These are phyloP conservation scores for Sialis fuliginosa DNA, from an alignment of 2,888 invertebrate species.

Conservation along the genomic window DNA sequence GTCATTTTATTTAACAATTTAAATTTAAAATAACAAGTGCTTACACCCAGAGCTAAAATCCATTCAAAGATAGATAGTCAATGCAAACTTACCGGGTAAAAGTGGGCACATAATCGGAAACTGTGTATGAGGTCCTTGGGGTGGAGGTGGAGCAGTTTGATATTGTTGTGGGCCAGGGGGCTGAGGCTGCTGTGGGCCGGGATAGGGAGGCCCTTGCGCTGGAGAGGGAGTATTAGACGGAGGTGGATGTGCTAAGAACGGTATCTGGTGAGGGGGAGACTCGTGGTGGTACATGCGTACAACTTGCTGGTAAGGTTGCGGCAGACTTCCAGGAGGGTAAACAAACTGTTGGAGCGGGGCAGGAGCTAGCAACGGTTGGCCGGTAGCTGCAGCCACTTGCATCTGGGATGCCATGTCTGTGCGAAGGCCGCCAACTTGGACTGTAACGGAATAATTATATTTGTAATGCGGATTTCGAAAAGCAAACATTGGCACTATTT, in stretches of 20 bases:
- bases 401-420: conserved; percentile 51
- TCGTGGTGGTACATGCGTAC: conserved; percentile 53
- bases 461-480: not conserved
- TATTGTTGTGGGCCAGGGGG: conserved; percentile 30
- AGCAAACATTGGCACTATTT: not conserved
- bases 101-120: conserved; percentile 42
- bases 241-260: conserved; percentile 20
- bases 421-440: conserved; percentile 26
- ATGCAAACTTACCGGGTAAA: conserved; percentile 19
- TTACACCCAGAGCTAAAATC: too few relatives aligned
- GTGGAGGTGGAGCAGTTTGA: conserved; percentile 38
- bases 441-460: conserved; percentile 17
- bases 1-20: too few relatives aligned
- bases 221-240: conserved; percentile 31
- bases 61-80: conserved; percentile 9
- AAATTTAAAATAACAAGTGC: too few relatives aligned
- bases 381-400: conserved; percentile 67
- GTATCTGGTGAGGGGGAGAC: conserved; percentile 34
- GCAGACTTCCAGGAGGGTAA: conserved; percentile 20
- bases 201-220: conserved; percentile 19
- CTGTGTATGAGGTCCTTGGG: conserved; percentile 29
- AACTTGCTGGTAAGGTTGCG: conserved; percentile 25
- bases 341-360: conserved; percentile 43
- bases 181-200: conserved; percentile 21
- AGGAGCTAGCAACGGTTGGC: conserved; percentile 69